Percentiles rank a stretch among this genome's conserved stretches.
Evolutionary conservation across 2,888 invertebrate species (phyloP).

Genomic region (Drosophila barbarae): DNA sequence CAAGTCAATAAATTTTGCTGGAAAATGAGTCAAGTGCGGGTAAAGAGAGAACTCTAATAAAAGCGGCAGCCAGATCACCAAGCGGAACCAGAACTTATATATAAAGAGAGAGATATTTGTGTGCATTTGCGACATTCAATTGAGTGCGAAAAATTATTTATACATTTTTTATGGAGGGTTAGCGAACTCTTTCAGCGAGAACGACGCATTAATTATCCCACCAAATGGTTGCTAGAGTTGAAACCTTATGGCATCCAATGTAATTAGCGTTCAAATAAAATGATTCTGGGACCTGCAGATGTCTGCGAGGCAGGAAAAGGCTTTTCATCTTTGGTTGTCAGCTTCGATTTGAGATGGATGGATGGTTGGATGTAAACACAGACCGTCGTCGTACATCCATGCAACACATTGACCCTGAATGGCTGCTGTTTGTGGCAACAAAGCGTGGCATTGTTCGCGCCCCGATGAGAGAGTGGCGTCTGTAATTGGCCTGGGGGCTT

Average conservation of each 20-base stretch:
- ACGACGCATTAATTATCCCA: conserved; percentile 39
- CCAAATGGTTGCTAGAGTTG: conserved; percentile 26
- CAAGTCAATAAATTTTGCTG: conserved; percentile 52
- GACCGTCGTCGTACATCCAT: conserved; percentile 34
- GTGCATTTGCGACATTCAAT: conserved; percentile 53
- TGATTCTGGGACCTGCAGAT: conserved; percentile 17
- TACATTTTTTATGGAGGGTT: conserved; percentile 27
- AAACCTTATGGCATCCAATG: conserved; percentile 26
- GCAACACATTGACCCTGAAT: conserved; percentile 70
- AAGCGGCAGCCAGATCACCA: conserved; percentile 43
- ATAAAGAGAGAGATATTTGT: conserved; percentile 5
- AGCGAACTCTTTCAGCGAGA: conserved; percentile 36
- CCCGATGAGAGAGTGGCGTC: conserved; percentile 43
- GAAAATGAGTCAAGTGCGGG: conserved; percentile 40
- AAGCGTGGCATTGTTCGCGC: conserved; percentile 54
- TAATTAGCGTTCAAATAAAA: conserved; percentile 51
- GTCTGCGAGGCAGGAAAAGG: conserved; percentile 14
- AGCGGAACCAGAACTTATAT: conserved; percentile 35
- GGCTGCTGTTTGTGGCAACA: conserved; percentile 41
- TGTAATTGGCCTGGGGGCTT: conserved; percentile 53
- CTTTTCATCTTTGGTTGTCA: conserved; percentile 31
- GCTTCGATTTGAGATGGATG: conserved; percentile 43
- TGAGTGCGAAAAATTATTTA: conserved; percentile 54
- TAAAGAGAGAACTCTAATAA: conserved; percentile 7
- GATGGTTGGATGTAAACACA: conserved; percentile 21